phyloP scores from a whole-genome alignment of 2,113 vertebrate genomes.

The Neopipo cinnamomea region DNA sequence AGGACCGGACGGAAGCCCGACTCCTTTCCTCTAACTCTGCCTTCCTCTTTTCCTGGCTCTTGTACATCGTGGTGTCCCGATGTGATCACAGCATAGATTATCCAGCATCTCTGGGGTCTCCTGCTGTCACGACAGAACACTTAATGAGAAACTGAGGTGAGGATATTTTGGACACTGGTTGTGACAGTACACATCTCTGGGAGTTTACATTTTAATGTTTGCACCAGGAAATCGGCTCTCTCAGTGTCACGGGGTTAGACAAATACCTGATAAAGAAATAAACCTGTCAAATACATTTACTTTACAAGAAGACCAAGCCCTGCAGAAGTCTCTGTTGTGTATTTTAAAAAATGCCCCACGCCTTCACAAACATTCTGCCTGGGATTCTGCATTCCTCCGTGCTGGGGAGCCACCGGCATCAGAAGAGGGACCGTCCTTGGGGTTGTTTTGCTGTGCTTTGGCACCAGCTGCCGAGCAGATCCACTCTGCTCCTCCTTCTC shows the following conservation, averaged over 20 bases:
- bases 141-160: background rate
- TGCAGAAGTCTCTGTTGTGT: background rate
- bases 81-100: background rate
- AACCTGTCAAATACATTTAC: constrained; percentile 53
- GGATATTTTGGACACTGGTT: background rate
- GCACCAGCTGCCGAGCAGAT: background rate
- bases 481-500: background rate
- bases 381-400: background rate
- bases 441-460: background rate
- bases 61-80: background rate
- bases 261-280: constrained; percentile 63
- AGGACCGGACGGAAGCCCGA: background rate
- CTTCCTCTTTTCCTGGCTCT: background rate
- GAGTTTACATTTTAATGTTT: constrained; percentile 27
- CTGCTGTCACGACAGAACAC: background rate
- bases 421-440: background rate
- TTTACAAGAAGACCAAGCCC: background rate
- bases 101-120: background rate
- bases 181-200: background rate
- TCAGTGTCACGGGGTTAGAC: constrained; percentile 52
- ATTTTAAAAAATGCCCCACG: background rate
- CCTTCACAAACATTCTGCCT: background rate
- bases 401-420: background rate
- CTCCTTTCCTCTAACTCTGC: background rate
- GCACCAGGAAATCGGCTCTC: constrained; percentile 34